phyloP scores from a whole-genome alignment of 2,888 invertebrate genomes.

The Eustalomyia histrio region DNA sequence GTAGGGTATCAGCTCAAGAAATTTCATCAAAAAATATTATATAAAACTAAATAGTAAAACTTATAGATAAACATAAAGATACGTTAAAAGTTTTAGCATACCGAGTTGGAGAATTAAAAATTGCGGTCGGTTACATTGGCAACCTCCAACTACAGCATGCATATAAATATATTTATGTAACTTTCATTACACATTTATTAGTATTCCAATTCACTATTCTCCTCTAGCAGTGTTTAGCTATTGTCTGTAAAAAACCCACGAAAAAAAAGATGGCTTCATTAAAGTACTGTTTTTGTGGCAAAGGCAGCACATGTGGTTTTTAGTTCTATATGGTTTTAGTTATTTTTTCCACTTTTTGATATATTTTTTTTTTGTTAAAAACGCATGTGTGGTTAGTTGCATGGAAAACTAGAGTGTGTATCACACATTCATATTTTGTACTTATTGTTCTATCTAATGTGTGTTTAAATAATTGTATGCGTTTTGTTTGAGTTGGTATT shows the following conservation, averaged over 20 bases:
- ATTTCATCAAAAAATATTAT: too few relatives aligned
- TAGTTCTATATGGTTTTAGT: slow-evolving; percentile 27
- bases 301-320: slow-evolving; percentile 31
- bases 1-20: too few relatives aligned
- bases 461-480: neutral
- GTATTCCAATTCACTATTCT: neutral
- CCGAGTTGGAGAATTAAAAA: neutral
- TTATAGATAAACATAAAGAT: neutral
- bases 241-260: neutral
- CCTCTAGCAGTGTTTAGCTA: neutral
- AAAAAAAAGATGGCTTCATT: slow-evolving; percentile 34
- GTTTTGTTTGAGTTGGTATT: neutral
- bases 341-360: neutral
- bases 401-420: slow-evolving; percentile 10
- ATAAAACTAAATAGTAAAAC: neutral
- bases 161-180: too few relatives aligned
- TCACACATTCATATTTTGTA: too few relatives aligned
- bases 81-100: neutral
- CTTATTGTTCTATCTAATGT: neutral
- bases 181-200: neutral
- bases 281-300: slow-evolving; percentile 33
- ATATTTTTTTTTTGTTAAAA: neutral
- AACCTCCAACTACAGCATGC: neutral
- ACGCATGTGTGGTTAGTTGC: slow-evolving; percentile 34
- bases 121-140: neutral